Evolutionary conservation across 2,797 vertebrate species (phyloP).

Genomic region (Vespertilio murinus): DNA sequence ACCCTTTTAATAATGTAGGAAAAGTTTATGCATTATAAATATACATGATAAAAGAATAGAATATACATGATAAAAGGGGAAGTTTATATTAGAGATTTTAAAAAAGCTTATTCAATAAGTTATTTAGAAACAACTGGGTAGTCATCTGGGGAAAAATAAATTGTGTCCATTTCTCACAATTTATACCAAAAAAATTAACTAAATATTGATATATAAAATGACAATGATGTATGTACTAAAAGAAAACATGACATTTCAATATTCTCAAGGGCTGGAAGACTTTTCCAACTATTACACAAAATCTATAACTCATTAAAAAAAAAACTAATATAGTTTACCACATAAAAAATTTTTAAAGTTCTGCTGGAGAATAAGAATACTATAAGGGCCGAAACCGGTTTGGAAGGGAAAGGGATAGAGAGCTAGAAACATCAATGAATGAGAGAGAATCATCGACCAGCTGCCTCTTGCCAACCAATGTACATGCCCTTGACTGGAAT

Average conservation of each 20-base stretch:
- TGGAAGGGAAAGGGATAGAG: too few species aligned
- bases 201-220: conserved; percentile 30
- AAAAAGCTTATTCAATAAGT: conserved; percentile 37
- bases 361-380: background rate
- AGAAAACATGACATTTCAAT: conserved; percentile 50
- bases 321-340: conserved; percentile 10
- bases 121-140: background rate
- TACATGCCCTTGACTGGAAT: too few species aligned
- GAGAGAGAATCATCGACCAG: too few species aligned
- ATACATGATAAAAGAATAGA: conserved; percentile 29
- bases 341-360: background rate
- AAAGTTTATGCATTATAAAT: conserved; percentile 21
- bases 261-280: background rate
- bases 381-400: too few species aligned
- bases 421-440: too few species aligned
- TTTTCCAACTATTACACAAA: conserved; percentile 46
- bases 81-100: conserved; percentile 36
- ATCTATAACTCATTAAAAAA: conserved; percentile 15
- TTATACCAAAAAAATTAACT: conserved; percentile 54
- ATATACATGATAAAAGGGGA: conserved; percentile 13
- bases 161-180: background rate
- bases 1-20: conserved; percentile 51
- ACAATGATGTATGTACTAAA: conserved; percentile 1
- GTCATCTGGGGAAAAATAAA: conserved; percentile 3
- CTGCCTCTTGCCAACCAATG: too few species aligned